Conservation (phyloP, 2,888 invertebrate genomes). For the Drosophila basisetae region DNA sequence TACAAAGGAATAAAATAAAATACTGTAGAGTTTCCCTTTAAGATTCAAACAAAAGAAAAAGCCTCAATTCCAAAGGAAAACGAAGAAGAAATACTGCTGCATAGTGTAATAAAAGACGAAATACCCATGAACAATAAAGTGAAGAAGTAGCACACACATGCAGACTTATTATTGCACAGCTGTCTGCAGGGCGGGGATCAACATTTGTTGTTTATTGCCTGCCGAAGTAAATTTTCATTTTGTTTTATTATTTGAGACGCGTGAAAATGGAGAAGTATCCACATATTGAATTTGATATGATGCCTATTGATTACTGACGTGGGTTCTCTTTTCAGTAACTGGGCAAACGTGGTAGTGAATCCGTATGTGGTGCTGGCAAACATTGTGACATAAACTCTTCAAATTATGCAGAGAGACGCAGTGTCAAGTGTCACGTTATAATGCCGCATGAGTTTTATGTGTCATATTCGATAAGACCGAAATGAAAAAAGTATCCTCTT, state of each 20-base stretch:
- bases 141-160: neutral
- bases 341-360: conserved; percentile 18
- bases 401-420: conserved; percentile 39
- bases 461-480: conserved; percentile 50
- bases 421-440: conserved; percentile 66
- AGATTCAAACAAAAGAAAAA: conserved; percentile 9
- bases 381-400: conserved; percentile 38
- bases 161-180: conserved; percentile 20
- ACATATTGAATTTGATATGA: conserved; percentile 71
- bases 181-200: conserved; percentile 34
- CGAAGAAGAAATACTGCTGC: conserved; percentile 31
- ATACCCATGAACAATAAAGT: conserved; percentile 12
- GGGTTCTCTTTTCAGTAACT: conserved; percentile 24
- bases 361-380: conserved; percentile 19
- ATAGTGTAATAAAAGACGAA: conserved; percentile 40
- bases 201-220: conserved; percentile 76
- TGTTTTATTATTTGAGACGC: conserved; percentile 64
- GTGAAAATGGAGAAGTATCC: conserved; percentile 27
- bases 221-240: conserved; percentile 77
- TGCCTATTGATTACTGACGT: conserved; percentile 48
- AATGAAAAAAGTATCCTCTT: conserved; percentile 47
- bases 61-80: neutral
- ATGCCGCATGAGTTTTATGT: conserved; percentile 61
- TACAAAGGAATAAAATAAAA: conserved; percentile 25
- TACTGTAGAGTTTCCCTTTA: conserved; percentile 14